Base-by-base conservation (phyloP, 37 sponge, comb jelly and placozoan genomes). In the Beroe forskalii region DNA sequence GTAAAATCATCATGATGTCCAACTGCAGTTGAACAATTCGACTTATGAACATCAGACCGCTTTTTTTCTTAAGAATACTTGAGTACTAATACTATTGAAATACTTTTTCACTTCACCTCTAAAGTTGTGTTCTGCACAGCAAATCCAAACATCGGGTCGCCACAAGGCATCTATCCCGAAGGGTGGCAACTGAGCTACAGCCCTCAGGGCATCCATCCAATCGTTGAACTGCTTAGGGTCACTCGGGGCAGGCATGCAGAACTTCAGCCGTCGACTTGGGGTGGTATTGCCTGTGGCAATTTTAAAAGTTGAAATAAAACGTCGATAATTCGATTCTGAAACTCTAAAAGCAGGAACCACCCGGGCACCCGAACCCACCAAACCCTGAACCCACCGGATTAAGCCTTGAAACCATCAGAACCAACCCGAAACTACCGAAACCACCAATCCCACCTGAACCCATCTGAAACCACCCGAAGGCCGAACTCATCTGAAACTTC, bases 231-330 rank as follows among this genome's bases (percentile, higher is more conserved):
- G 86, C 4, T 37, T 8, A 22, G 86, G 40, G n/a, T 80, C 86
- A 80, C 25, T 44, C 48, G 86, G 86, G n/a, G 86, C 86, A 42
- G 86, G 86, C 86, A 80, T 80, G 27, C 86, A 80, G 55, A 80
- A 80, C 86, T 80, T 80, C 48, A 80, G 27, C 42, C 55, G 8
- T 19, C 38, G 40, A 48, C 55, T 48, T 24, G 86, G 86, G 31
- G 19, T 27, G 19, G 38, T 25, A 38, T 43, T 80, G 35, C 86
- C 86, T 80, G 55, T n/a, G n/a, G n/a, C n/a, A n/a, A n/a, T n/a
- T n/a, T n/a, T n/a, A n/a, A n/a, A n/a, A n/a, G n/a, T n/a, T n/a
- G n/a, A n/a, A n/a, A n/a, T n/a, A n/a, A n/a, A n/a, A n/a, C n/a
- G n/a, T n/a, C 55, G 55, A 48, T 48, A 17, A 12, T 48, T 48